Percentiles rank a stretch among this genome's conserved stretches.
These are phyloP conservation scores for Tokudaia muenninki DNA, from an alignment of 2,797 vertebrate species.

Conservation along the genomic window DNA sequence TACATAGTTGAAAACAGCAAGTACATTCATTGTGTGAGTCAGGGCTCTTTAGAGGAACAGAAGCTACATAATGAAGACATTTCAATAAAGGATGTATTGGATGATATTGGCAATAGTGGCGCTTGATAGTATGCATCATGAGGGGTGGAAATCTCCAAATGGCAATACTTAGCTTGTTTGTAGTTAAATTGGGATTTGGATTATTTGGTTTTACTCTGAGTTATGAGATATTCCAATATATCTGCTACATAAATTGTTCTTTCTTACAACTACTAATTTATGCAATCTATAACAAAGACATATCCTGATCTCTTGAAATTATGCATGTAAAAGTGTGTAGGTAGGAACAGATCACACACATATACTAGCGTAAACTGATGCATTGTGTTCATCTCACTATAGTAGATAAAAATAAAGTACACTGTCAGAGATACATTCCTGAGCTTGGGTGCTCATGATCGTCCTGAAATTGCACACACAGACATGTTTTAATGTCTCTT, in stretches of 20 bases:
- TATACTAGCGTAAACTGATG: not conserved
- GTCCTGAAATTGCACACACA: not conserved
- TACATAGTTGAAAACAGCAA: conserved; percentile 37
- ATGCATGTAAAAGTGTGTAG: not conserved
- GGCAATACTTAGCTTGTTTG: not conserved
- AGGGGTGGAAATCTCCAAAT: not conserved
- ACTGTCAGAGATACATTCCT: not conserved
- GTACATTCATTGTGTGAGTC: not conserved
- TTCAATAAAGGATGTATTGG: not conserved
- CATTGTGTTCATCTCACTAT: not conserved
- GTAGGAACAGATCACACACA: not conserved
- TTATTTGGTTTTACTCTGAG: not conserved
- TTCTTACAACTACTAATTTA: not conserved
- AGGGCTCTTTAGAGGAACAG: not conserved
- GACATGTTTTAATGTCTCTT: not conserved
- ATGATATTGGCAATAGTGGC: not conserved
- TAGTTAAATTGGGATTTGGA: not conserved
- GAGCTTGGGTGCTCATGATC: not conserved
- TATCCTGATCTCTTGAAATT: not conserved
- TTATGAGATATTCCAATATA: not conserved
- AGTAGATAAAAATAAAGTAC: not conserved
- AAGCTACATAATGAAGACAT: not conserved
- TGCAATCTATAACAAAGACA: not conserved
- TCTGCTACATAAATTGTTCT: not conserved
- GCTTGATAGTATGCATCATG: not conserved